Base-by-base conservation (phyloP, 2,113 vertebrate species). In the Chrysemys picta region DNA sequence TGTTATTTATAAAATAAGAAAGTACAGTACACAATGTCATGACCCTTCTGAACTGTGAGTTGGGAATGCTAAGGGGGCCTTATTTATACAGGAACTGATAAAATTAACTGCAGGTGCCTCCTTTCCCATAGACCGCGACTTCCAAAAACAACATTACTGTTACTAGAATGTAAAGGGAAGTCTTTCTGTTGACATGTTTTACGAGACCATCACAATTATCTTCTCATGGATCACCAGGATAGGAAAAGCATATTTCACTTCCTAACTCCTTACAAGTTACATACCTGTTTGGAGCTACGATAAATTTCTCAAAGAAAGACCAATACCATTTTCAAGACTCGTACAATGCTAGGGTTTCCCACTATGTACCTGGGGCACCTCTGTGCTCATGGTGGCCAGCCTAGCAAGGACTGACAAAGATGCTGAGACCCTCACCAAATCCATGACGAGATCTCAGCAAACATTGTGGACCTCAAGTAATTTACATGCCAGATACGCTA, bases 101-200 rank as follows among this genome's bases (percentile, higher is more conserved):
- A 91, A 96, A 96, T 89, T 86, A 92, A 94, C 87, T 8, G 86
- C 98, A 98, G 97, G 96, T 97, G 97, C 92, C 90, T 91, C 94
- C 82, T 93, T 96, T 98, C 97, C 97, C 98, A 97, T 42, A 24
- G 91, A 92, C 81, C 45, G 88, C 53, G 85, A 93, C 95, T 88
- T 69, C 95, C 96, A 97, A 97, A 93, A 96, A 94, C 96, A 97
- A 97, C 96, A 97, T 57, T 2, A 0, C 62, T 69, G 49, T 31
- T 29, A 52, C 59, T 50, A 10, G 52, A 91, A 79, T 87, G 1
- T 81, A 81, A 31, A 89, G 93, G 96, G 96, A 96, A 62, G 94
- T 65, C 91, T 91, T 94, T 95, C 92, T 62, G 13, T 31, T 91
- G 52, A 87, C 69, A 31, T 50, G 29, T 94, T 88, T 94, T 80